phyloP scores from a whole-genome alignment of 2,113 vertebrate species.

The Pycnonotus jocosus region DNA sequence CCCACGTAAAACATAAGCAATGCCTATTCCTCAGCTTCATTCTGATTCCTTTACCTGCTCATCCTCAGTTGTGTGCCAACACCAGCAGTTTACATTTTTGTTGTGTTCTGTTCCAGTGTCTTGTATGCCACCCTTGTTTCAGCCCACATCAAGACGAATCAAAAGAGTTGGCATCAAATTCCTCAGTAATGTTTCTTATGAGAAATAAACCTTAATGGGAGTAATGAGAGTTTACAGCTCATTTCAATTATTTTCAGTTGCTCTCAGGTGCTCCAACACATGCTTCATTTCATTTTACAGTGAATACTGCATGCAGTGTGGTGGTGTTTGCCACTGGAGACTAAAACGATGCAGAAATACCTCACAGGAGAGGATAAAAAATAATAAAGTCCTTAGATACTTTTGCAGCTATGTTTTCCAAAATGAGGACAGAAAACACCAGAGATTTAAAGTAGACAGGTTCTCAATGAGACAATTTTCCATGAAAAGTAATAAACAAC shows the following conservation, averaged over 20 bases:
- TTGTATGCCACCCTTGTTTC: not conserved
- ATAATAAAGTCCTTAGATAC: not conserved
- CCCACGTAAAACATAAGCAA: not conserved
- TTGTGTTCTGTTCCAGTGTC: not conserved
- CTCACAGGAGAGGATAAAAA: constrained; percentile 46
- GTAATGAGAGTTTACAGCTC: constrained; percentile 45
- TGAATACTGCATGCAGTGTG: constrained; percentile 38
- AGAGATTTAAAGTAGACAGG: not conserved
- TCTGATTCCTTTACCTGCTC: not conserved
- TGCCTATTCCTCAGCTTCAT: not conserved
- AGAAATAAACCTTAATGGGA: constrained; percentile 60
- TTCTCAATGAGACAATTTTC: not conserved
- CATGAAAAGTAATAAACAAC: not conserved
- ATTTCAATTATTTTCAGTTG: constrained; percentile 72
- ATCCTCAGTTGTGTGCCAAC: not conserved
- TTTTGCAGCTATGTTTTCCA: not conserved
- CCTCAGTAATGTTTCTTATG: not conserved
- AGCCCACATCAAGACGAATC: not conserved
- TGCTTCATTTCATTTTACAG: constrained; percentile 71
- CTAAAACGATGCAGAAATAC: constrained; percentile 12
- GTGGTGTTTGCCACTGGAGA: constrained; percentile 36
- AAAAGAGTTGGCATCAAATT: not conserved
- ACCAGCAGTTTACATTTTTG: not conserved
- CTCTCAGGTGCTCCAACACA: constrained; percentile 71
- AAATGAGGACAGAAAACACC: not conserved